Evolutionary conservation across 2,113 vertebrate species (phyloP).

Genomic region (Chaetorhynchus papuensis): DNA sequence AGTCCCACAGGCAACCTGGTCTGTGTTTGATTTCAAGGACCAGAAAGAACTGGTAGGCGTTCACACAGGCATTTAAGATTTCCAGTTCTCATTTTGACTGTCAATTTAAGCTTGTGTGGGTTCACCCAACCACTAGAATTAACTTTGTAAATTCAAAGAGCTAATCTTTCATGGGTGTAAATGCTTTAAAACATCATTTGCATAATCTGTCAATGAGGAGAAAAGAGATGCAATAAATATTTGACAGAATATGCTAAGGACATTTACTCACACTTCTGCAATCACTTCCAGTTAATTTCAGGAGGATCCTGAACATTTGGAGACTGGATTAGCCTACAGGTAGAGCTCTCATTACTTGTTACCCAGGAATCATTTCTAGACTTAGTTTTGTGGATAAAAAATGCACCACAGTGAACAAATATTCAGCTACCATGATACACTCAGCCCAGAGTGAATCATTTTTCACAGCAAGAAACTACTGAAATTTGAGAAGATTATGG

Average conservation of each 20-base stretch:
- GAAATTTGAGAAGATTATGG: neutral
- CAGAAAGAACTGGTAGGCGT: fast-evolving
- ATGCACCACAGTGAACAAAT: neutral
- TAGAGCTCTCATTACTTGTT: neutral
- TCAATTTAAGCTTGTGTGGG: neutral
- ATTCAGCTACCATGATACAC: neutral
- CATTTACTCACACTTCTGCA: neutral
- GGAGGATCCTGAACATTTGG: neutral
- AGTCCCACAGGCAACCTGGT: neutral
- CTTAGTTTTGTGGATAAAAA: neutral
- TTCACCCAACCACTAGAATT: neutral
- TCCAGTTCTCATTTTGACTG: neutral
- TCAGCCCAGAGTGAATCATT: neutral
- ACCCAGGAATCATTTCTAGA: neutral
- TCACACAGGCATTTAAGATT: neutral
- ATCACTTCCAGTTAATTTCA: neutral
- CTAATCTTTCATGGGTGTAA: neutral
- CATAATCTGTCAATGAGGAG: neutral
- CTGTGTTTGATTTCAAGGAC: neutral
- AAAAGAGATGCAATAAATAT: neutral
- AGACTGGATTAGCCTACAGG: neutral
- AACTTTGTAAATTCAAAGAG: neutral
- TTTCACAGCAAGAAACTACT: neutral
- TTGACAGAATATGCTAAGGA: neutral
- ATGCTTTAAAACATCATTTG: neutral